Conservation (phyloP, 2,113 vertebrate genomes). For the Mormyrus iriodes region DNA sequence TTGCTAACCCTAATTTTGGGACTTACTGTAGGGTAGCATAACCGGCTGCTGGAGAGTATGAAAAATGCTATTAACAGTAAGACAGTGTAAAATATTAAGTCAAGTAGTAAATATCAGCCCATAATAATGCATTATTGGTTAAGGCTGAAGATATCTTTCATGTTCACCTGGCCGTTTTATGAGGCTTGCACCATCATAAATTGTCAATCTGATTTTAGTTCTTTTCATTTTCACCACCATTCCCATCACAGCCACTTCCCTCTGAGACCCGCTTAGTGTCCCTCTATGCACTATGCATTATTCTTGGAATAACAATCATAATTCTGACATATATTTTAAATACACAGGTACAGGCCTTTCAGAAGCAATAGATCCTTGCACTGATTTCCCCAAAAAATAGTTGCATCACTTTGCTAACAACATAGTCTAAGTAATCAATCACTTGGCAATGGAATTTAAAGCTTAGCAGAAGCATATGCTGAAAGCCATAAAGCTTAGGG, state of each 20-base stretch:
- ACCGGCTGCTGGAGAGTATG: too few relatives aligned
- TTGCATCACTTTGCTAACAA: not conserved
- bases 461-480: not conserved
- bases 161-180: constrained; percentile 53
- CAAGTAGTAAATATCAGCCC: constrained; percentile 49
- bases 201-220: constrained; percentile 59
- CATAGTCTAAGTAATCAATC: not conserved
- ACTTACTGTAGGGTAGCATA: too few relatives aligned
- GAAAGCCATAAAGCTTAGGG: not conserved
- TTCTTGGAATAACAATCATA: not conserved
- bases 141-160: constrained; percentile 43
- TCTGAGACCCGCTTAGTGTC: not conserved
- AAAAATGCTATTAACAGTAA: constrained; percentile 59
- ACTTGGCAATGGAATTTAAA: not conserved
- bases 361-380: not conserved
- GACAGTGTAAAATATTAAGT: constrained; percentile 29
- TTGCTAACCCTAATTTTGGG: too few relatives aligned
- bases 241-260: not conserved
- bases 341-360: not conserved
- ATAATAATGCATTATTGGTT: constrained; percentile 58
- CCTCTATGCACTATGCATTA: not conserved
- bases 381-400: not conserved
- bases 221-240: constrained; percentile 22
- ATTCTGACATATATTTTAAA: not conserved
- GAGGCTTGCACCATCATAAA: constrained; percentile 49